Percentiles rank a stretch among this genome's conserved stretches.
Conservation (phyloP, 2,113 vertebrate genomes). For the Psittacara wagleri region DNA sequence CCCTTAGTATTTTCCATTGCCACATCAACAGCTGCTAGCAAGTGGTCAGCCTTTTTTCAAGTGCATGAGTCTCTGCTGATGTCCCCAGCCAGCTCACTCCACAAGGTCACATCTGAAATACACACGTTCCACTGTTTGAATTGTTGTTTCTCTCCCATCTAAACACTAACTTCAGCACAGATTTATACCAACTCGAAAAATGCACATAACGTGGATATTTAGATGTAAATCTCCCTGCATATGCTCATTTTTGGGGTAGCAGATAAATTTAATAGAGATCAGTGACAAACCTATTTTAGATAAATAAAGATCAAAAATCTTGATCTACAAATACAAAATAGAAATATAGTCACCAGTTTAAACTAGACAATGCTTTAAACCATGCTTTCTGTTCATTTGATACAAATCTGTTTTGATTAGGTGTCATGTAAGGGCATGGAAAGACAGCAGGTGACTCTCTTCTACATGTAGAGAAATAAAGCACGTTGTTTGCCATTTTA, state of each 20-base stretch:
- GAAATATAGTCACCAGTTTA: not conserved
- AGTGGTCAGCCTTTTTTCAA: not conserved
- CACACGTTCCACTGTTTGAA: not conserved
- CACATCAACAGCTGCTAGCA: constrained; percentile 60
- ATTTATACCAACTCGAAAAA: not conserved
- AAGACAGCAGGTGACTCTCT: not conserved
- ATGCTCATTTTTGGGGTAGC: not conserved
- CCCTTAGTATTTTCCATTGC: constrained; percentile 64
- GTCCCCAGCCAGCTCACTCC: not conserved
- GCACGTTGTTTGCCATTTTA: not conserved
- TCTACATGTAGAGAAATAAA: not conserved
- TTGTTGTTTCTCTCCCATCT: not conserved
- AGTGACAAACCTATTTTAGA: not conserved
- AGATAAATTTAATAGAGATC: not conserved
- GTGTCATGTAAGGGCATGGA: not conserved
- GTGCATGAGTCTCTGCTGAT: not conserved
- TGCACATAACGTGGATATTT: not conserved
- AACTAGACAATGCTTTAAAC: not conserved
- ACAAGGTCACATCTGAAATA: not conserved
- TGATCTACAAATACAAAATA: not conserved
- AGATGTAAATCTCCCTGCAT: not conserved
- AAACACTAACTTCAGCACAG: not conserved
- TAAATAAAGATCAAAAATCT: not conserved
- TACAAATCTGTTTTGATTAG: not conserved
- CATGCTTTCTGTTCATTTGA: not conserved